A percentile compares a stretch with the other conserved stretches of the same genome.
Conservation (phyloP, 2,113 vertebrate species). For the Myiozetetes cayanensis region DNA sequence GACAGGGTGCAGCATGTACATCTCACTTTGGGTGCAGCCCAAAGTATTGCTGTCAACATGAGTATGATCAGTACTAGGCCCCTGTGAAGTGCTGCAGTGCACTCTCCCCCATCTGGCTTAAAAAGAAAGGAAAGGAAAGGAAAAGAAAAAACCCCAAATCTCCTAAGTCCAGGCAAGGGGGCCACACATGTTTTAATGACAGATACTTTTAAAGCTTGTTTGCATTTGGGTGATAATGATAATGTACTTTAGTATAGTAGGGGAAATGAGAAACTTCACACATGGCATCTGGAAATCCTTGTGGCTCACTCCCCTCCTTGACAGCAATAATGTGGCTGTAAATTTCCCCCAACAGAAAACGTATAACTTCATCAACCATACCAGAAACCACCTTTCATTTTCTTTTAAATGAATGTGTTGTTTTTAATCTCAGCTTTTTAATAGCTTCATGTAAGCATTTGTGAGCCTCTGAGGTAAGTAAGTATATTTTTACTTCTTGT, state of each 20-base stretch:
- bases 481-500: conserved; percentile 36
- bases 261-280: conserved; percentile 69
- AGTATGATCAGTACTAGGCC: neutral
- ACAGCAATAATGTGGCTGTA: conserved; percentile 58
- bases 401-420: conserved; percentile 51
- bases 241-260: conserved; percentile 52
- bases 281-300: conserved; percentile 67
- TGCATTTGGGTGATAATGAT: conserved; percentile 58
- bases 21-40: neutral
- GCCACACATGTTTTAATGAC: conserved; percentile 48
- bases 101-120: neutral
- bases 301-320: conserved; percentile 50
- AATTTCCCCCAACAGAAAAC: conserved; percentile 63
- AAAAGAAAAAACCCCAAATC: neutral
- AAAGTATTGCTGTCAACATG: neutral
- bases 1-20: neutral
- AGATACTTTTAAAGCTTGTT: conserved; percentile 59
- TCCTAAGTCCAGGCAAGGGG: neutral
- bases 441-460: conserved; percentile 52
- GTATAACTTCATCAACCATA: conserved; percentile 13
- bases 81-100: neutral
- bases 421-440: conserved; percentile 52
- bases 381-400: conserved; percentile 44
- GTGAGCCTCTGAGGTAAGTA: conserved; percentile 53
- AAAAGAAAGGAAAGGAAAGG: neutral